Evolutionary conservation across 2,113 vertebrate genomes (phyloP), one percentile per base, ranked within the genome.

Genomic region (Hemibagrus wyckioides): DNA sequence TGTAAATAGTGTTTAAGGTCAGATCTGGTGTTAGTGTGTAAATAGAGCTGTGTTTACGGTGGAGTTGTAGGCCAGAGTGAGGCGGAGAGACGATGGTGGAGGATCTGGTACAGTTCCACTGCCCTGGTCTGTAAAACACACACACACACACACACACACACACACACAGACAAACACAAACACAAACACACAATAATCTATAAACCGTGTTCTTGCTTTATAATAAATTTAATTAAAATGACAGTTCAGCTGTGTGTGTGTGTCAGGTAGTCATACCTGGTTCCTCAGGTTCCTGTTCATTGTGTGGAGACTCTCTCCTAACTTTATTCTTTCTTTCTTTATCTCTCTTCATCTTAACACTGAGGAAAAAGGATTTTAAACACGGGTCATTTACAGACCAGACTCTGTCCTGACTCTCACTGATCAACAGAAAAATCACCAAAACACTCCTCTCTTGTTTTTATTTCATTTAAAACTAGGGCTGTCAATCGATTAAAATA

Each of bases 61-160:
- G 36, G 77, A 57, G 52, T 30, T 81, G 44, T 48, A 13, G 23
- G 48, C 48, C 75, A 56, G 41, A 6, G 75, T 41, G 61, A 71
- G 36, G 30, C 61, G 71, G 13, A 69, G 48, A 28, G 77, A 50
- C 10, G 61, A 81, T 23, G 85, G 14, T 21, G 61, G 23, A 44
- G 77, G 44, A 36, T 81, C 85, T n/a, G 77, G 61, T 59, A n/a
- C n/a, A 25, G 59, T 67, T 30, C 75, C 33, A 25, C 48, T 71
- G 76, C 44, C 61, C 63, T 52, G 33, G 50, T 56, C 85, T 86
- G 73, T 41, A 76, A 79, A 15, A 73, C 65, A 41, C 65, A 57
- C 67, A 48, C 25, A 76, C 25, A 19, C 0, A 14, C 11, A 65
- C 15, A 65, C 41, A 77, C 11, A 75, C 73, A 13, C 44, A 79